Conservation (phyloP, 2,797 vertebrate species). For the Remorina albescens region DNA sequence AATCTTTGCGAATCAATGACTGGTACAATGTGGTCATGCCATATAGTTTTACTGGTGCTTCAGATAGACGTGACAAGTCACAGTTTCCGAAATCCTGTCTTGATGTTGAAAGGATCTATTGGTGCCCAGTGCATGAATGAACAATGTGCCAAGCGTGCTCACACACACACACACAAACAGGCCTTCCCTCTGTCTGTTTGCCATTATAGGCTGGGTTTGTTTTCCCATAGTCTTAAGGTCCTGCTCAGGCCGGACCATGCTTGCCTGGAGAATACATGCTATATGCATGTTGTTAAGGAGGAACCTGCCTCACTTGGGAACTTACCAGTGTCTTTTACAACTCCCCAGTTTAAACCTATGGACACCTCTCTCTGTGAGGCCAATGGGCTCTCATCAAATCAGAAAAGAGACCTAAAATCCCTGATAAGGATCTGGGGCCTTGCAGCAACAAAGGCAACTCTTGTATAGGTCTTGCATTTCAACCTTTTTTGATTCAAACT, state of each 20-base stretch:
- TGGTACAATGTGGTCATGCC: neutral
- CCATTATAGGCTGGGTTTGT: slow-evolving; percentile 63
- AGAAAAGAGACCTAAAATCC: slow-evolving; percentile 64
- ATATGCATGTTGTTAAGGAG: slow-evolving; percentile 71
- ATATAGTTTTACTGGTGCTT: neutral
- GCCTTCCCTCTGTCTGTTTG: slow-evolving; percentile 60
- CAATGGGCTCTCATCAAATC: slow-evolving; percentile 59
- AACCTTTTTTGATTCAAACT: slow-evolving; percentile 58
- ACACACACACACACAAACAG: slow-evolving; percentile 20
- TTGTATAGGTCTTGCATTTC: slow-evolving; percentile 72
- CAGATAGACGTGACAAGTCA: slow-evolving; percentile 8
- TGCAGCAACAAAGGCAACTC: slow-evolving; percentile 64
- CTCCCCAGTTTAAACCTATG: slow-evolving; percentile 62
- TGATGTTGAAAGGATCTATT: slow-evolving; percentile 53
- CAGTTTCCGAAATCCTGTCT: slow-evolving; percentile 34
- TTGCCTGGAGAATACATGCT: slow-evolving; percentile 57
- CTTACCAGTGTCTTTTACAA: slow-evolving; percentile 71
- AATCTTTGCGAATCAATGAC: neutral
- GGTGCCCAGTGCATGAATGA: slow-evolving; percentile 47
- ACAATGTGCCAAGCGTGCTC: slow-evolving; percentile 41
- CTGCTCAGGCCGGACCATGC: slow-evolving; percentile 71
- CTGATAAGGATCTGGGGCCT: slow-evolving; percentile 73
- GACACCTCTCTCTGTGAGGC: slow-evolving; percentile 66
- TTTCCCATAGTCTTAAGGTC: slow-evolving; percentile 62
- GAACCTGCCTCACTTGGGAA: slow-evolving; percentile 81